A percentile compares a stretch with the other conserved stretches of the same genome.
Conservation (phyloP, 2,113 vertebrate species). For the Lampris incognitus region DNA sequence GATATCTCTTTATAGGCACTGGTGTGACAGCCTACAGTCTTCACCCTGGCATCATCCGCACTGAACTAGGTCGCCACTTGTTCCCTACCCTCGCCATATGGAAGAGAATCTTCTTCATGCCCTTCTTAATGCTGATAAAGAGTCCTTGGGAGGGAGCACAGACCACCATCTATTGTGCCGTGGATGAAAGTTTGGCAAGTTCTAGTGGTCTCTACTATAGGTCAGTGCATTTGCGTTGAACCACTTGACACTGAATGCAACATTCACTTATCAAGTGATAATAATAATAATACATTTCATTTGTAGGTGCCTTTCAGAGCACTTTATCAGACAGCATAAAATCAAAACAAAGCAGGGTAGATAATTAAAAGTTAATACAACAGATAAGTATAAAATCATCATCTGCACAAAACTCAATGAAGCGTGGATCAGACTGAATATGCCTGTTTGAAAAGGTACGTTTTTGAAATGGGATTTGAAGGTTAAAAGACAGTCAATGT, state of each 20-base stretch:
- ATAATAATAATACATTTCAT: too few relatives aligned
- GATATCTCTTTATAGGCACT: constrained; percentile 57
- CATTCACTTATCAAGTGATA: too few relatives aligned
- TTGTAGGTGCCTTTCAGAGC: too few relatives aligned
- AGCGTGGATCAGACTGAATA: too few relatives aligned
- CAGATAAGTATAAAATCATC: too few relatives aligned
- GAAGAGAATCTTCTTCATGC: constrained; percentile 45
- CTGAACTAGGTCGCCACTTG: constrained; percentile 75
- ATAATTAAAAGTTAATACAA: too few relatives aligned
- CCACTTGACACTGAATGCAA: not conserved
- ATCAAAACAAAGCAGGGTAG: too few relatives aligned
- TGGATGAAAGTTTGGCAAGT: constrained; percentile 72
- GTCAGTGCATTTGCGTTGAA: constrained; percentile 43
- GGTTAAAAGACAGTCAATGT: too few relatives aligned
- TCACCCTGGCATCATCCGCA: constrained; percentile 80
- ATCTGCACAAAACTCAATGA: too few relatives aligned
- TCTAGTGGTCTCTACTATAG: constrained; percentile 81
- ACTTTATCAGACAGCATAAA: too few relatives aligned
- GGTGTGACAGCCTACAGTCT: constrained; percentile 78
- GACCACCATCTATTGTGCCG: constrained; percentile 80
- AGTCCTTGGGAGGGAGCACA: constrained; percentile 74
- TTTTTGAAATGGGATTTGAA: too few relatives aligned
- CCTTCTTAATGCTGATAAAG: constrained; percentile 67
- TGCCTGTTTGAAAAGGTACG: too few relatives aligned
- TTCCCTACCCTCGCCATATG: constrained; percentile 50